These are phyloP conservation scores for Clinocottus analis DNA, from an alignment of 2,113 vertebrate species.

Conservation along the genomic window DNA sequence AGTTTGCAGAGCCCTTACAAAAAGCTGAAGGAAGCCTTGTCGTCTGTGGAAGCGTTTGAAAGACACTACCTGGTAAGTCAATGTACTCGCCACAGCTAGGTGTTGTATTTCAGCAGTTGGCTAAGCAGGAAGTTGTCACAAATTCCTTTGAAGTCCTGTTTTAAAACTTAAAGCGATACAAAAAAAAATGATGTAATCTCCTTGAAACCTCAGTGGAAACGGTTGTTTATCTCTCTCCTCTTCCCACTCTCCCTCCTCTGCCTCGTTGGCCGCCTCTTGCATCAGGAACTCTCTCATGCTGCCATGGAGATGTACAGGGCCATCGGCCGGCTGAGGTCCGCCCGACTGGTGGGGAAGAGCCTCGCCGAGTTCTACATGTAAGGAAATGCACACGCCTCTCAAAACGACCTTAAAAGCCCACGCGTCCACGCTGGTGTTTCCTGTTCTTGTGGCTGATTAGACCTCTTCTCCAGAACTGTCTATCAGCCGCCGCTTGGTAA, in stretches of 20 bases:
- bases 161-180: not conserved
- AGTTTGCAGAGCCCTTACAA: slow-evolving; percentile 97
- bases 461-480: slow-evolving; percentile 5
- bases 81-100: not conserved
- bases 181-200: slow-evolving; percentile 30
- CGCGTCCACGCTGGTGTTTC: not conserved
- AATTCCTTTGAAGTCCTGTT: slow-evolving; percentile 13
- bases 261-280: slow-evolving; percentile 24
- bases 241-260: not conserved
- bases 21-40: slow-evolving; percentile 96
- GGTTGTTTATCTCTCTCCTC: slow-evolving; percentile 32
- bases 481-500: not conserved
- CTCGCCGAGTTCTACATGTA: slow-evolving; percentile 99
- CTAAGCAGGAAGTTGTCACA: not conserved
- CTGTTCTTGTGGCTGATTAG: not conserved
- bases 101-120: slow-evolving; percentile 8
- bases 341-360: slow-evolving; percentile 94
- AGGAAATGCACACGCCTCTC: slow-evolving; percentile 32
- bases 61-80: slow-evolving; percentile 96
- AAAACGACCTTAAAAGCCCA: not conserved
- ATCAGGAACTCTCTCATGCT: slow-evolving; percentile 93
- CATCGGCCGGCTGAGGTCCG: slow-evolving; percentile 91
- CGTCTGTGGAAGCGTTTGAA: slow-evolving; percentile 96
- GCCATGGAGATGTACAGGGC: slow-evolving; percentile 96
- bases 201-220: not conserved